Conservation (phyloP, 1,140 invertebrate genomes). For the Oryctes rhinoceros region DNA sequence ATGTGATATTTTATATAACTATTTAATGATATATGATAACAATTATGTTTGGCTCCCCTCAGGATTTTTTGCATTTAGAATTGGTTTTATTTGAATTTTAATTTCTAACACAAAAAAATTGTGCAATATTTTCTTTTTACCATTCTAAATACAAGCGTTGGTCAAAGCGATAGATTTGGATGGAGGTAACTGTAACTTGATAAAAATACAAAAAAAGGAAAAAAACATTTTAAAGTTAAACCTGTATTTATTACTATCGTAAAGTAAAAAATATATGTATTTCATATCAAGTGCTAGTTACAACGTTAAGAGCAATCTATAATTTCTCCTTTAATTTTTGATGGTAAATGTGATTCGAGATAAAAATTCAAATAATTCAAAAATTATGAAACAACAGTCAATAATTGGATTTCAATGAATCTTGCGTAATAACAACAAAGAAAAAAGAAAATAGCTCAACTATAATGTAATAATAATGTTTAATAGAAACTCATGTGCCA, state of each 20-base stretch:
- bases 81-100: constrained; percentile 43
- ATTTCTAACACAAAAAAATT: constrained; percentile 37
- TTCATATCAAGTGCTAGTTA: not conserved
- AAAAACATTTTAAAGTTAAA: not conserved
- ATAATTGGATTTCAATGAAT: constrained; percentile 28
- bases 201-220: not conserved
- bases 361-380: constrained; percentile 31
- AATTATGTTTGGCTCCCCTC: constrained; percentile 57
- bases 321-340: not conserved
- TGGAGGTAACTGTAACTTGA: not conserved
- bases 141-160: constrained; percentile 34
- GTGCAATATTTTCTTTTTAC: constrained; percentile 29
- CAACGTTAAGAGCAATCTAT: not conserved
- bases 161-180: constrained; percentile 42
- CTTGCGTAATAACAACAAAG: constrained; percentile 8
- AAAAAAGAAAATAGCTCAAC: constrained; percentile 27
- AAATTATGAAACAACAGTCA: not conserved
- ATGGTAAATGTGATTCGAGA: constrained; percentile 26
- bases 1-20: constrained; percentile 63
- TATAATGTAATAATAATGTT: constrained; percentile 19
- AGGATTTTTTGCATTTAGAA: constrained; percentile 54
- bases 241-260: not conserved
- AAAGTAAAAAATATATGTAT: not conserved
- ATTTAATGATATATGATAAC: constrained; percentile 54
- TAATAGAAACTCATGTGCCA: constrained; percentile 50